Evolutionary conservation across 2,888 invertebrate genomes (phyloP).

Genomic region (Macaria liturata): DNA sequence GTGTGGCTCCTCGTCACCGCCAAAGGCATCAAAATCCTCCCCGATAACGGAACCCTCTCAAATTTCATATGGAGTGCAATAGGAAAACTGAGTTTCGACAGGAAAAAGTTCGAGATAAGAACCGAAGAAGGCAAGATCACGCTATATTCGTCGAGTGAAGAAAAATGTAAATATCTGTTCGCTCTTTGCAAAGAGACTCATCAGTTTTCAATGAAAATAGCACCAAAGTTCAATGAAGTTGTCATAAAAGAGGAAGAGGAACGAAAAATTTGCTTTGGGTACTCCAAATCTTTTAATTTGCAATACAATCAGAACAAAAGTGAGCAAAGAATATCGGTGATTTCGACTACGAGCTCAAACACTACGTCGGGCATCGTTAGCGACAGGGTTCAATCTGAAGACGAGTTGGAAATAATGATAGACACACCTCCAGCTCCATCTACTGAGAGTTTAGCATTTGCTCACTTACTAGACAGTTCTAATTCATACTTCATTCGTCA

Average conservation of each 20-base stretch:
- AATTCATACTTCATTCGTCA: conserved; percentile 70
- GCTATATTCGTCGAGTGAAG: conserved; percentile 95
- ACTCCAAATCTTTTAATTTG: conserved; percentile 85
- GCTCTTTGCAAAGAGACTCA: conserved; percentile 96
- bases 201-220: conserved; percentile 97
- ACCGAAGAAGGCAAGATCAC: conserved; percentile 94
- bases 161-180: conserved; percentile 95
- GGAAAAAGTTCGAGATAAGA: conserved; percentile 98
- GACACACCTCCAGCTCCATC: conserved; percentile 93
- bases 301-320: conserved; percentile 85
- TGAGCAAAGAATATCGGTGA: conserved; percentile 94
- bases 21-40: conserved; percentile 94
- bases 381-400: conserved; percentile 96
- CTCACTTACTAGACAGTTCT: conserved; percentile 88
- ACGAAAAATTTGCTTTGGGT: conserved; percentile 88
- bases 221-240: conserved; percentile 92
- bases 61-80: conserved; percentile 98
- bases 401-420: conserved; percentile 95
- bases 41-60: conserved; percentile 86
- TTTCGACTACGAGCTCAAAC: conserved; percentile 97
- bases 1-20: conserved; percentile 96
- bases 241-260: conserved; percentile 91
- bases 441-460: conserved; percentile 92
- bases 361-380: conserved; percentile 98
- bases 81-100: conserved; percentile 96